Percentiles rank a stretch among this genome's conserved stretches.
These are phyloP conservation scores for Drosophila lowei DNA, from an alignment of 1,140 invertebrate genomes.

Conservation along the genomic window DNA sequence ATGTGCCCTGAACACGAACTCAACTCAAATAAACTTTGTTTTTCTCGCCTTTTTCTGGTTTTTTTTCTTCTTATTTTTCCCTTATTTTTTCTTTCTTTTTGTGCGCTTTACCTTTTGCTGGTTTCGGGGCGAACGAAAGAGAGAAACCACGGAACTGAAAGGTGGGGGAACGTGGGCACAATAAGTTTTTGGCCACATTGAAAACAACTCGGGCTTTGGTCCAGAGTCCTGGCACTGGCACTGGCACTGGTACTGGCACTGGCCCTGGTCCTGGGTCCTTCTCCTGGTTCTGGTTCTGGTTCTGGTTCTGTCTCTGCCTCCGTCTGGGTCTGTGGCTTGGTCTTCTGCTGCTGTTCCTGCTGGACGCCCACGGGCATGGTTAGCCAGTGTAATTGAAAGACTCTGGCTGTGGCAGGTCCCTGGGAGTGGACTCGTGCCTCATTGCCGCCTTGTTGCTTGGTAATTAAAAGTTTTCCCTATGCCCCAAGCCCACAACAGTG, in stretches of 20 bases:
- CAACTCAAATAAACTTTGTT: conserved; percentile 45
- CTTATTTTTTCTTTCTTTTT: conserved; percentile 14
- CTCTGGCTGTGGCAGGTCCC: conserved; percentile 29
- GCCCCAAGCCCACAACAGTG: conserved; percentile 57
- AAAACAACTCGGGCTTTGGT: conserved; percentile 42
- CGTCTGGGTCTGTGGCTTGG: conserved; percentile 34
- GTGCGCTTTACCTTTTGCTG: conserved; percentile 44
- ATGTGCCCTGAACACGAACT: not conserved
- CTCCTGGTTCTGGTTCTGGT: conserved; percentile 10
- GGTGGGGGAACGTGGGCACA: conserved; percentile 24
- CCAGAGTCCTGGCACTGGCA: conserved; percentile 12
- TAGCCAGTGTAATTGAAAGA: conserved; percentile 71
- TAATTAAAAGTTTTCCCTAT: conserved; percentile 71
- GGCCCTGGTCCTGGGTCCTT: too few relatives aligned
- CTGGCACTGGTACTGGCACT: too few relatives aligned
- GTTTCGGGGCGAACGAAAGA: conserved; percentile 10
- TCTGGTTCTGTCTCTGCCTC: conserved; percentile 22
- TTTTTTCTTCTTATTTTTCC: conserved; percentile 15
- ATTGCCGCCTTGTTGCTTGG: conserved; percentile 60
- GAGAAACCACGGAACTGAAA: conserved; percentile 1
- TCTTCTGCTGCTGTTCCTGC: conserved; percentile 10
- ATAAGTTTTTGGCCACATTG: conserved; percentile 60
- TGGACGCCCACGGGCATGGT: conserved; percentile 59
- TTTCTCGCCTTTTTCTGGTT: conserved; percentile 33
- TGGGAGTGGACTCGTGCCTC: not conserved